phyloP scores from a whole-genome alignment of 2,113 vertebrate species.

The Oncorhynchus clarkii region DNA sequence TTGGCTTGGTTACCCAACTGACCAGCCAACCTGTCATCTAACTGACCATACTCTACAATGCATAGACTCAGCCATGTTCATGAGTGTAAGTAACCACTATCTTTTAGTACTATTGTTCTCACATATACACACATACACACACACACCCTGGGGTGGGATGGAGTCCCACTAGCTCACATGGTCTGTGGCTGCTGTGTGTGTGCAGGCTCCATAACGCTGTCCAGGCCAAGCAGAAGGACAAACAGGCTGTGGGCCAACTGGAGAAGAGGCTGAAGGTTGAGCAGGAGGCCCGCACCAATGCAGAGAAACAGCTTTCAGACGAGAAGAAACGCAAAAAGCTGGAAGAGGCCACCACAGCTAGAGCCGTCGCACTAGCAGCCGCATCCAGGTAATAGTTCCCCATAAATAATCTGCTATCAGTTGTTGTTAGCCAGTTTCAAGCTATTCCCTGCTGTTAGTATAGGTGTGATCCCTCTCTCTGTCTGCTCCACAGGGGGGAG shows the following conservation, averaged over 20 bases:
- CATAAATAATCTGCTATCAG: too few species aligned
- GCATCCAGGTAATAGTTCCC: conserved; percentile 83
- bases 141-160: not conserved
- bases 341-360: conserved; percentile 93
- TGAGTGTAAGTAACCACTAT: too few species aligned
- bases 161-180: not conserved
- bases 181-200: not conserved
- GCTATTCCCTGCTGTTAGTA: too few species aligned
- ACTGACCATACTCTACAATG: too few species aligned
- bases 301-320: conserved; percentile 96
- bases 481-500: conserved; percentile 79
- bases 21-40: too few species aligned
- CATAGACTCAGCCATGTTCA: too few species aligned
- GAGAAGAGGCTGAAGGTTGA: conserved; percentile 96
- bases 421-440: too few species aligned
- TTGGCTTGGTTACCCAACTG: too few species aligned
- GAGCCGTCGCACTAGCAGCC: conserved; percentile 92
- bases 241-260: conserved; percentile 92
- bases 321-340: conserved; percentile 98
- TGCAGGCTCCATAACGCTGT: conserved; percentile 92
- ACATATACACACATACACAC: too few species aligned
- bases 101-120: too few species aligned
- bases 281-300: conserved; percentile 88
- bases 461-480: not conserved
- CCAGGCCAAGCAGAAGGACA: conserved; percentile 98